Evolutionary conservation across 2,113 vertebrate genomes (phyloP).

Genomic region (Neodon shergylaensis): DNA sequence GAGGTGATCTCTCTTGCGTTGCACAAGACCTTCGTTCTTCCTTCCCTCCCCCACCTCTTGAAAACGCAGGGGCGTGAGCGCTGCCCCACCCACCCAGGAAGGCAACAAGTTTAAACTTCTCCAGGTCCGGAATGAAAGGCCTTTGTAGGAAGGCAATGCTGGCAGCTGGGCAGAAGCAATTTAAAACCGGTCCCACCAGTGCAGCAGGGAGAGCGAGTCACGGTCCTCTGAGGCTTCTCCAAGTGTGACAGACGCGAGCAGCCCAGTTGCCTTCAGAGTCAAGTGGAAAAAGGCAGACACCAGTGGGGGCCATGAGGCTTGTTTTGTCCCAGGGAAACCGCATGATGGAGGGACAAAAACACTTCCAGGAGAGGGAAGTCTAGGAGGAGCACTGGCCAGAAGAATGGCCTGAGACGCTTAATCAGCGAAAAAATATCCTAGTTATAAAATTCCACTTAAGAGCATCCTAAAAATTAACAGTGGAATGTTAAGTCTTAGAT

Average conservation of each 20-base stretch:
- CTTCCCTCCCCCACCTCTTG: not conserved
- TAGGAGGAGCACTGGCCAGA: not conserved
- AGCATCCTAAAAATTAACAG: not conserved
- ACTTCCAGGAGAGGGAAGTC: not conserved
- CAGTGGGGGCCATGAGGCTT: not conserved
- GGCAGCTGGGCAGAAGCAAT: not conserved
- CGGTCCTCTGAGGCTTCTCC: not conserved
- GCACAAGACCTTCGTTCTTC: not conserved
- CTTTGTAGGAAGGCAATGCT: conserved; percentile 33
- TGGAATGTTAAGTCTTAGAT: not conserved
- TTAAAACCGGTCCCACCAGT: conserved; percentile 74
- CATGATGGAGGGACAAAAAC: accelerated
- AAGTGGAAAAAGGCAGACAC: not conserved
- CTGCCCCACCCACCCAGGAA: conserved; percentile 5
- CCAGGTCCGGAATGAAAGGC: not conserved
- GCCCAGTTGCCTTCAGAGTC: conserved; percentile 28
- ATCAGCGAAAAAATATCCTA: conserved; percentile 22
- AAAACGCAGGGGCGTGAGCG: not conserved
- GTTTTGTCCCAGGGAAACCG: not conserved
- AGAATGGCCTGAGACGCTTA: not conserved
- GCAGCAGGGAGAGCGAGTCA: not conserved
- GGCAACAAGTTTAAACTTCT: conserved; percentile 63
- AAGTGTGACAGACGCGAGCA: conserved; percentile 44
- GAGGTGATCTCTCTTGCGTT: not conserved
- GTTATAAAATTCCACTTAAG: not conserved